Conservation (phyloP, 2,888 invertebrate genomes). For the Pachycephus smyrnensis region DNA sequence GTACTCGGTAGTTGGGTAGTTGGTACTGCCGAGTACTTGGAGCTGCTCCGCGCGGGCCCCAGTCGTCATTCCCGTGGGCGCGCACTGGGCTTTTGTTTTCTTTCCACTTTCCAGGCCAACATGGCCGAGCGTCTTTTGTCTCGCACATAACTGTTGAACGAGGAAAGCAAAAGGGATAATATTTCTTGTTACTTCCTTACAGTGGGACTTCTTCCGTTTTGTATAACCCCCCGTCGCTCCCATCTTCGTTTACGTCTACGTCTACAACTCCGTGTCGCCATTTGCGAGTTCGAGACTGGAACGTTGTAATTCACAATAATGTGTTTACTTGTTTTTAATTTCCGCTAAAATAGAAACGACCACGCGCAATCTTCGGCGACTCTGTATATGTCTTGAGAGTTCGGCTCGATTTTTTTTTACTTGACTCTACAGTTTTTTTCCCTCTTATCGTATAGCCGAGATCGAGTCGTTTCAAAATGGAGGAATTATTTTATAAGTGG, state of each 20-base stretch:
- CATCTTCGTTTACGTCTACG: background rate
- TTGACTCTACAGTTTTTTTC: background rate
- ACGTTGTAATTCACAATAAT: slow-evolving; percentile 19
- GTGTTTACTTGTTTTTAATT: slow-evolving; percentile 24
- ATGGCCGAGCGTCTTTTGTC: slow-evolving; percentile 38
- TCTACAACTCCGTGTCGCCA: background rate
- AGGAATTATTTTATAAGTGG: background rate
- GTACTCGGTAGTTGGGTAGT: background rate
- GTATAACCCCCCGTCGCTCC: background rate
- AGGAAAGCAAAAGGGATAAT: slow-evolving; percentile 31
- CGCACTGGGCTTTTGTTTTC: slow-evolving; percentile 46
- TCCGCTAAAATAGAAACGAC: slow-evolving; percentile 4
- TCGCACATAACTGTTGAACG: slow-evolving; percentile 29
- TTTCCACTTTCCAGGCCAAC: slow-evolving; percentile 43
- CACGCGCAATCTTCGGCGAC: background rate
- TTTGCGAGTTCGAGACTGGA: background rate
- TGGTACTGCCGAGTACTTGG: slow-evolving; percentile 21
- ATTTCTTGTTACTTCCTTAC: slow-evolving; percentile 29
- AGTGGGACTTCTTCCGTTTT: slow-evolving; percentile 11
- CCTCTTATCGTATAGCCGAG: background rate
- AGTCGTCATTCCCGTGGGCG: slow-evolving; percentile 33
- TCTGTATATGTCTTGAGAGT: background rate
- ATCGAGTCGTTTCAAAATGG: background rate
- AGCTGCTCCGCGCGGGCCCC: background rate
- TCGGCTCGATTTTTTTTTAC: background rate